Evolutionary conservation across 1,140 invertebrate genomes (phyloP), one percentile per base, ranked within the genome.

Genomic region (Ylistrum balloti): DNA sequence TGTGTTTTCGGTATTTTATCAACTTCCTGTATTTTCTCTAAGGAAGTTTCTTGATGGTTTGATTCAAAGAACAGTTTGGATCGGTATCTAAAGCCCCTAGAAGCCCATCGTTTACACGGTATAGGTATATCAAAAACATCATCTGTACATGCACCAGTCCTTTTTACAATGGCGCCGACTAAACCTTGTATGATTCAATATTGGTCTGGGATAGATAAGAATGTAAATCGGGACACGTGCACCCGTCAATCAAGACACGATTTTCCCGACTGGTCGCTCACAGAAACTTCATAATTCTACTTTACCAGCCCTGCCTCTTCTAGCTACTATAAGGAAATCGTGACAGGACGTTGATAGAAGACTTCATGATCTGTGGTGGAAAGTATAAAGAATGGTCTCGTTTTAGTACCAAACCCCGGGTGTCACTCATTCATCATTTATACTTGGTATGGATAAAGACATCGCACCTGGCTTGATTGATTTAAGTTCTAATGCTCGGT

Each of bases 161-260:
- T 28, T 74, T 74, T 74, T 74, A 74, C 56, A 74, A 74, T 74
- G 56, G 56, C 56, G 56, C 56, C 56, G 56, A 74, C 56, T 74
- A 74, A 74, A 74, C n/a, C 56, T 74, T 74, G 56, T 74, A 74
- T 74, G 56, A 74, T 74, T 74, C 56, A 74, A 74, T 74, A 74
- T 74, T 28, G 56, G 56, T 74, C 56, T 74, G 56, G 56, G 56
- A 74, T 74, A 74, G 56, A 74, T 74, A 74, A 74, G 56, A 74
- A 74, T 74, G 56, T 28, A 74, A 74, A 74, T 74, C 56, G n/a
- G 56, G 56, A 74, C 56, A 74, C 56, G 56, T 74, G 56, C 56
- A 74, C 56, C 56, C 56, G 56, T 74, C 56, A 74, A 74, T 74
- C 56, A 74, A 74, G 17, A n/a, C 56, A 74, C 56, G 56, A 74